Evolutionary conservation across 2,888 invertebrate genomes (phyloP).

Genomic region (Trichacis sp.): DNA sequence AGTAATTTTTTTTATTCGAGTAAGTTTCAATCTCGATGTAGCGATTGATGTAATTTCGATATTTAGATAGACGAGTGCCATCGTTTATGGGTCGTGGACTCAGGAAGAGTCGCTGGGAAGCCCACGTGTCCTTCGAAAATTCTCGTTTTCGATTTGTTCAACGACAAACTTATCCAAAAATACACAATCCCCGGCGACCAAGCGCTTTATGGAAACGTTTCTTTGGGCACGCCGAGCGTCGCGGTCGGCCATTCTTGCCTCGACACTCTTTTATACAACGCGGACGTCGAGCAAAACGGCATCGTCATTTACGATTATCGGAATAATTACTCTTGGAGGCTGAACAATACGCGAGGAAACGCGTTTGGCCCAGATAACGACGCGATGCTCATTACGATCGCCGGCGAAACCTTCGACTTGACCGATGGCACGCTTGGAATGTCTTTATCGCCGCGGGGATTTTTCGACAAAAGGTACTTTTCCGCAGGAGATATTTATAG

Average conservation of each 20-base stretch:
- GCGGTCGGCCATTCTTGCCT: constrained; percentile 60
- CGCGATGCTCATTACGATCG: constrained; percentile 62
- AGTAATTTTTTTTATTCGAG: too few relatives aligned
- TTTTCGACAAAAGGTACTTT: constrained; percentile 56
- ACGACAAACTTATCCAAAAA: constrained; percentile 60
- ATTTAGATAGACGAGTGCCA: constrained; percentile 67
- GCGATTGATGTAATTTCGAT: constrained; percentile 10
- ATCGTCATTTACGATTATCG: constrained; percentile 60
- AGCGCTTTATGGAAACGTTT: constrained; percentile 53
- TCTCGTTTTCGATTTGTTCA: constrained; percentile 64
- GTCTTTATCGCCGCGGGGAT: constrained; percentile 63
- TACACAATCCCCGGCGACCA: constrained; percentile 60
- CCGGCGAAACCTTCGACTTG: constrained; percentile 60
- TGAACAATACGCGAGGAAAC: constrained; percentile 63
- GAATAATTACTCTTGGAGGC: constrained; percentile 59
- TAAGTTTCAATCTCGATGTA: too few relatives aligned
- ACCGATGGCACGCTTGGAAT: constrained; percentile 65
- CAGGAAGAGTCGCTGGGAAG: constrained; percentile 51
- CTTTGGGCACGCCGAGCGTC: constrained; percentile 63
- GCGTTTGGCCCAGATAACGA: constrained; percentile 64
- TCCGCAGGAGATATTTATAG: too few relatives aligned
- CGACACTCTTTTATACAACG: constrained; percentile 63
- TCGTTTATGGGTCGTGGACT: constrained; percentile 68
- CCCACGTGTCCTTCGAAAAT: constrained; percentile 65
- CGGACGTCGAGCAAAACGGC: constrained; percentile 62